Evolutionary conservation across 2,797 vertebrate genomes (phyloP).

Genomic region (Molossus alvarezi): DNA sequence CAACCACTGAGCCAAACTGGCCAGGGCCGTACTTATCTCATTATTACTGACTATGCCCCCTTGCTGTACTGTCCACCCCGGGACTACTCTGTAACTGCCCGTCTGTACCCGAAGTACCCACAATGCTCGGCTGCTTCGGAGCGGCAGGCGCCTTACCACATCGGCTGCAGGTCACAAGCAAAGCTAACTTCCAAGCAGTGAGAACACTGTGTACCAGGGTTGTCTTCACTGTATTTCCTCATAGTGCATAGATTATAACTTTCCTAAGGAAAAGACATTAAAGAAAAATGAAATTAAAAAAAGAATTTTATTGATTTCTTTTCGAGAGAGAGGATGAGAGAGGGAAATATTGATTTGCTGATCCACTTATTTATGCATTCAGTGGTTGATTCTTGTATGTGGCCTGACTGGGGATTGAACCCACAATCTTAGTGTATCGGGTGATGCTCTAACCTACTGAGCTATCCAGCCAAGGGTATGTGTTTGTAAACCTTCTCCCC

Average conservation of each 20-base stretch:
- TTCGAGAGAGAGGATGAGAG: too few species aligned
- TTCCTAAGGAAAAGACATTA: not conserved
- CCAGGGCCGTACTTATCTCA: not conserved
- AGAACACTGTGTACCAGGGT: not conserved
- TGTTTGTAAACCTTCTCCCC: conserved; percentile 2
- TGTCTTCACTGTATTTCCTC: not conserved
- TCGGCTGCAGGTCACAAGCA: not conserved
- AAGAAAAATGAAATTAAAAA: conserved; percentile 26
- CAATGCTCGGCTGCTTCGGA: not conserved
- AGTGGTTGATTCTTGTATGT: too few species aligned
- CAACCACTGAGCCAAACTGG: too few species aligned
- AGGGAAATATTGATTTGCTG: too few species aligned
- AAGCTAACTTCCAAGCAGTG: not conserved
- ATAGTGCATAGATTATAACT: not conserved
- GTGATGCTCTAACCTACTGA: too few species aligned
- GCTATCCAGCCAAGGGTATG: not conserved
- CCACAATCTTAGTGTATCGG: too few species aligned
- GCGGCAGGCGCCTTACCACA: not conserved
- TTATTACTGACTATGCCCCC: too few species aligned
- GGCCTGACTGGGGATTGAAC: too few species aligned
- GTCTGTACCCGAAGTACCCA: not conserved
- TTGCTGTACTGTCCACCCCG: not conserved
- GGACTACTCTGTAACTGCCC: not conserved
- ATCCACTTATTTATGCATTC: too few species aligned
- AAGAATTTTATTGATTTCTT: not conserved